Conservation (phyloP, 30 jellyfish, hydroid and myxozoan genomes). For the Sanderia malayensis region DNA sequence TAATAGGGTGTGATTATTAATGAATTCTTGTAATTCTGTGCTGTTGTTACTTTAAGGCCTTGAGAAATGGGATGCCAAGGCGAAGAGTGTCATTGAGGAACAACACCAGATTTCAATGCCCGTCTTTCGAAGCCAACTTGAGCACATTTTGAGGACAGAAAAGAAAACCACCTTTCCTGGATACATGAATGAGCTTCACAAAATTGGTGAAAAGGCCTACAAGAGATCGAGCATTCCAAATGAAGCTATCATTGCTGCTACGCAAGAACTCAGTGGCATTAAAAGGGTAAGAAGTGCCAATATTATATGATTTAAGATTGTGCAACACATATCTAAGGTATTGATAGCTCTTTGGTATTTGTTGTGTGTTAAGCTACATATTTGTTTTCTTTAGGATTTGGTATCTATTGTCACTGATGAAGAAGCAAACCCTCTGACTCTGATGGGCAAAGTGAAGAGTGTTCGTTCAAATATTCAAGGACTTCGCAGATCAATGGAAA, state of each 20-base stretch:
- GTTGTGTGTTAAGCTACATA: too few relatives aligned
- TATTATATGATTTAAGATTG: not conserved
- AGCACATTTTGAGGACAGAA: constrained; percentile 36
- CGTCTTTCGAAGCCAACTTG: constrained; percentile 34
- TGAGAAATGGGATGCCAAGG: constrained; percentile 32
- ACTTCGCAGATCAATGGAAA: constrained; percentile 35
- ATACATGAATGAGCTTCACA: constrained; percentile 53
- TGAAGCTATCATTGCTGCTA: constrained; percentile 16
- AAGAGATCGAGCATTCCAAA: constrained; percentile 51
- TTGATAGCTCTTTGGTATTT: not conserved
- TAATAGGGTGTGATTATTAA: too few relatives aligned
- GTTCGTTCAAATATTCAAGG: constrained; percentile 51
- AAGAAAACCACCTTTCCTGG: constrained; percentile 51
- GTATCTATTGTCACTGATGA: constrained; percentile 22
- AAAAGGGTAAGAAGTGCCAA: constrained; percentile 25
- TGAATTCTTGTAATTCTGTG: not conserved
- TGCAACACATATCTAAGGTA: not conserved
- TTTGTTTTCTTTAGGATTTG: constrained; percentile 24
- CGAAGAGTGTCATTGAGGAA: constrained; percentile 12
- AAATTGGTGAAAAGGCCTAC: constrained; percentile 47
- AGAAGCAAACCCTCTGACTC: constrained; percentile 19
- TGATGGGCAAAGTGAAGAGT: constrained; percentile 36
- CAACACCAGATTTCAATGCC: constrained; percentile 36
- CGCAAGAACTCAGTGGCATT: constrained; percentile 38
- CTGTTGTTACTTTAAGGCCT: constrained; percentile 8